phyloP scores from a whole-genome alignment of 35 echinoderm and acorn worm species.

The Hemicentrotus pulcherrimus region DNA sequence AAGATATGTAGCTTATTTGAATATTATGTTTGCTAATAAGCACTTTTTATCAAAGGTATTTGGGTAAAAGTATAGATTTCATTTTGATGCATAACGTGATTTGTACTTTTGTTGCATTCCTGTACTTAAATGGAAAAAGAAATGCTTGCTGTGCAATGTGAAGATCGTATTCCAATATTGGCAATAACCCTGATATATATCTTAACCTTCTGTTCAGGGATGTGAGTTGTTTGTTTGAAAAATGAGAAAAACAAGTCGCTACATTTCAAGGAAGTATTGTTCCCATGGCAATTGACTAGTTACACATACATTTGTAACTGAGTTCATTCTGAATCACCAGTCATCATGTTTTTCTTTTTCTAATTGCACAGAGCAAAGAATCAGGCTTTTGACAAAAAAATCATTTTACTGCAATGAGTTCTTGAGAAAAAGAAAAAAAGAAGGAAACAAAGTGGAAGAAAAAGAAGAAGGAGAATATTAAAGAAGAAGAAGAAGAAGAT shows the following conservation, averaged over 20 bases:
- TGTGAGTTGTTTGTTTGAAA: background rate
- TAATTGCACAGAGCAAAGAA: background rate
- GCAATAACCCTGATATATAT: background rate
- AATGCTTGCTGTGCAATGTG: background rate
- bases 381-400: background rate
- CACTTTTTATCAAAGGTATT: too few species aligned
- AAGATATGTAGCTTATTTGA: too few species aligned
- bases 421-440: background rate
- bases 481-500: too few species aligned
- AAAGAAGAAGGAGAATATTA: background rate
- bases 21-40: too few species aligned
- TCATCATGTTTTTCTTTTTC: background rate
- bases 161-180: background rate
- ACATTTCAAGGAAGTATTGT: slow-evolving; percentile 34
- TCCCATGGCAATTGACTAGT: background rate
- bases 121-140: background rate
- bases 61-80: too few species aligned
- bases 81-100: too few species aligned
- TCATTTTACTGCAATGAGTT: background rate
- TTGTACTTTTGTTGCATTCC: too few species aligned
- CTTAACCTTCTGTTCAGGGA: background rate
- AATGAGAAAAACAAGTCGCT: slow-evolving; percentile 14
- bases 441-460: background rate
- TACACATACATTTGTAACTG: background rate
- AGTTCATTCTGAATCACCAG: background rate